phyloP scores from a whole-genome alignment of 2,797 vertebrate species.

The Scyliorhinus canicula region DNA sequence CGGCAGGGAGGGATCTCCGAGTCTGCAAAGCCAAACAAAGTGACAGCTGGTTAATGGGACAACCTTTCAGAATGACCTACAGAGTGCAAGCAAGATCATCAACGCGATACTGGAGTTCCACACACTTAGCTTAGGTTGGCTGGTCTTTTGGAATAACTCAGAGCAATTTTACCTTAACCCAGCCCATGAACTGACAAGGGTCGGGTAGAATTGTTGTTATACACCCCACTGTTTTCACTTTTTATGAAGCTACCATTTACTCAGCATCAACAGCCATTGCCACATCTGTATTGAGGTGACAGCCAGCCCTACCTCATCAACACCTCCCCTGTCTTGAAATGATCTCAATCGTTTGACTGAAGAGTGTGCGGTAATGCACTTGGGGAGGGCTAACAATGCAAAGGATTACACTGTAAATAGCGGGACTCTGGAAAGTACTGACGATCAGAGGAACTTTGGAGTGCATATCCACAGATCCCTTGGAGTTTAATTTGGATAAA shows the following conservation, averaged over 20 bases:
- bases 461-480: too few relatives aligned
- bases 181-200: neutral
- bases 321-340: neutral
- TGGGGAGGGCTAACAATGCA: too few relatives aligned
- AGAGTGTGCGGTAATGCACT: too few relatives aligned
- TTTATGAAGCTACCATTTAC: too few relatives aligned
- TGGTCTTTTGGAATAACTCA: too few relatives aligned
- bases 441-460: too few relatives aligned
- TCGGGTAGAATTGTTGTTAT: neutral
- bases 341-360: neutral
- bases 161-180: neutral
- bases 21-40: neutral
- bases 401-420: too few relatives aligned
- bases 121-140: neutral
- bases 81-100: neutral
- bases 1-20: neutral
- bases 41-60: neutral
- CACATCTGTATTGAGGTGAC: neutral
- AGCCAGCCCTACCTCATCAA: neutral
- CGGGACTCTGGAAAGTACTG: too few relatives aligned
- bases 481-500: too few relatives aligned
- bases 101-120: accelerated
- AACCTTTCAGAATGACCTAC: too few relatives aligned
- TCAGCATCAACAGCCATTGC: neutral
- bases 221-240: neutral